Evolutionary conservation across 2,797 vertebrate species (phyloP).

Genomic region (Cossypha dichroa): DNA sequence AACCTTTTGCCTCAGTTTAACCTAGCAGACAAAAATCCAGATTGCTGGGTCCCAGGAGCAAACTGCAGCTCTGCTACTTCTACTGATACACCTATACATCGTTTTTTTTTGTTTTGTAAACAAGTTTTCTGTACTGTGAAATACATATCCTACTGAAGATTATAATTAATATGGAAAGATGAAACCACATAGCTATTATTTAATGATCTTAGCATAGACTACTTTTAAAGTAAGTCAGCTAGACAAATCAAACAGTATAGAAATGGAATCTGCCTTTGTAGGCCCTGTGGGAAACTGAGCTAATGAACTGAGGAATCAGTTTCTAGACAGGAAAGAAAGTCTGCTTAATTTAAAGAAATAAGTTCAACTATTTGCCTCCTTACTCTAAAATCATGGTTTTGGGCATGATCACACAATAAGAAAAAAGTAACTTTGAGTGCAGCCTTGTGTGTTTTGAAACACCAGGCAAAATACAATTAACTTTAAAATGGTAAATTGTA

Average conservation of each 20-base stretch:
- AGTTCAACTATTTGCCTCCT: background rate
- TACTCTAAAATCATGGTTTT: background rate
- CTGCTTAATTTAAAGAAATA: constrained; percentile 33
- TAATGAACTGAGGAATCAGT: constrained; percentile 1
- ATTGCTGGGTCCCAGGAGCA: background rate
- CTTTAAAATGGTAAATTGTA: constrained; percentile 36
- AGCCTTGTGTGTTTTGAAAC: background rate
- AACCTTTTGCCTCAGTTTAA: background rate
- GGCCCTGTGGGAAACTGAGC: background rate
- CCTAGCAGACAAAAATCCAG: background rate
- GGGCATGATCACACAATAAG: background rate
- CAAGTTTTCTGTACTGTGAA: background rate
- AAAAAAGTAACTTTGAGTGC: background rate
- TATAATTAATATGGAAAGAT: background rate
- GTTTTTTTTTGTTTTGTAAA: background rate
- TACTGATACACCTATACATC: background rate
- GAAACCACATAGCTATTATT: background rate
- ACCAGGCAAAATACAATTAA: constrained; percentile 32
- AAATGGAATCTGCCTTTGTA: background rate
- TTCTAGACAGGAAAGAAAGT: background rate
- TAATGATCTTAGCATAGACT: background rate
- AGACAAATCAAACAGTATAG: background rate
- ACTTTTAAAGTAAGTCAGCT: background rate
- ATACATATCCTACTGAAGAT: background rate
- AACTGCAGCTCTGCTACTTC: background rate